A percentile compares a stretch with the other conserved stretches of the same genome.
Conservation (phyloP, 2,797 vertebrate species). For the Macropus fuliginosus region DNA sequence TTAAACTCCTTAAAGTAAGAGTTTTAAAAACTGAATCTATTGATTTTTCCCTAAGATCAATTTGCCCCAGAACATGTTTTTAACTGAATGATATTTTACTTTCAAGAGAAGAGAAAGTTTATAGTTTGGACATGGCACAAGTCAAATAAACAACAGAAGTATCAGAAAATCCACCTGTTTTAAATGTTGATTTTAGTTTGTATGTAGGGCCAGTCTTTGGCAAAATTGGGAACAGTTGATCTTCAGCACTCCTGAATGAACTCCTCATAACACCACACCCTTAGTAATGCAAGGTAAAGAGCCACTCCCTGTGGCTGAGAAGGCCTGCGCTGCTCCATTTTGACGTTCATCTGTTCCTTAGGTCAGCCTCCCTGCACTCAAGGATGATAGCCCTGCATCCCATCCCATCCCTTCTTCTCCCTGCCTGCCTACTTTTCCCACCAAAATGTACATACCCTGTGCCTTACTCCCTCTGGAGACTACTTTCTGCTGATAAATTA, state of each 20-base stretch:
- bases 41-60: conserved; percentile 77
- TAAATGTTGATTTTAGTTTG: conserved; percentile 77
- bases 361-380: neutral
- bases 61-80: conserved; percentile 78
- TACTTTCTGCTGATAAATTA: neutral
- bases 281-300: neutral
- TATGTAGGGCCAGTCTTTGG: neutral
- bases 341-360: neutral
- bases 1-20: conserved; percentile 65
- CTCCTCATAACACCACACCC: neutral
- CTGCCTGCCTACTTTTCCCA: neutral
- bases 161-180: conserved; percentile 76
- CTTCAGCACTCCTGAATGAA: neutral
- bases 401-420: neutral
- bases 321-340: neutral
- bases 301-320: neutral
- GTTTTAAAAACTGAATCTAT: conserved; percentile 70
- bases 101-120: conserved; percentile 73
- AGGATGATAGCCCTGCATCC: rapidly evolving
- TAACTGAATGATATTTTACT: conserved; percentile 78
- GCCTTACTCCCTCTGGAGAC: neutral
- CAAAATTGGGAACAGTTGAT: conserved; percentile 30
- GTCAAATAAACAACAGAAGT: conserved; percentile 83
- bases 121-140: conserved; percentile 70
- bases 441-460: neutral